Base-by-base conservation (phyloP, 2,888 invertebrate species). In the Hybos culiciformis region DNA sequence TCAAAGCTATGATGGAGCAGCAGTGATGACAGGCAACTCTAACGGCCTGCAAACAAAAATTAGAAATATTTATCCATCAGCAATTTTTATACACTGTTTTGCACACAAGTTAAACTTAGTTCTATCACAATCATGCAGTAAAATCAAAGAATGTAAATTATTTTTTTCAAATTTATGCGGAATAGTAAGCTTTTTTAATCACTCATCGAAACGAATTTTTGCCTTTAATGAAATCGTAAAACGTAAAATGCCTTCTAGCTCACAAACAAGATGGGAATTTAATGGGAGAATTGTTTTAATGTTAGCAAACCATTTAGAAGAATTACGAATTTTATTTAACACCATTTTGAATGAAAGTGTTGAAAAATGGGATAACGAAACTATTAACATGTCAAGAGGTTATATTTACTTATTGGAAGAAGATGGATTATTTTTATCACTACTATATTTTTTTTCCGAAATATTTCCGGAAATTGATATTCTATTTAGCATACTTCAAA, bases 31-130 rank as follows among this genome's bases (percentile, higher is more conserved):
- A 17, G 50, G 50, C 17, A 37, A 51, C 18, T 42, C 46, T 23
- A 48, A 46, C 36, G 54, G 54, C 20, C 44, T 56, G n/a, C 55
- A 57, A 47, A 46, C 42, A 15, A 46, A 46, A 47, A 45, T 55
- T 24, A 49, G 48, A 49, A 42, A 45, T 33, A 34, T 45, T 11
- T 52, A 49, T 33, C 51, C 47, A 11, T 41, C 45, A 15, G 55
- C 54, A 23, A 19, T 47, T 32, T 56, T 51, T 41, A 51, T 50
- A 2, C 54, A 56, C 41, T 55, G 54, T 41, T 51, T 49, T 41
- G 52, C 54, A 8, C 53, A 54, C 39, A 38, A 37, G 40, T 53
- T 5, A 52, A 51, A 37, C 42, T 49, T 32, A 46, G 56, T 24
- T 17, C 37, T 14, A 17, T 24, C 8, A 5, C 33, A 34, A 23